Percentiles rank a stretch among this genome's conserved stretches.
Conservation (phyloP, 2,888 invertebrate species). For the Ecdyonurus torrentis region DNA sequence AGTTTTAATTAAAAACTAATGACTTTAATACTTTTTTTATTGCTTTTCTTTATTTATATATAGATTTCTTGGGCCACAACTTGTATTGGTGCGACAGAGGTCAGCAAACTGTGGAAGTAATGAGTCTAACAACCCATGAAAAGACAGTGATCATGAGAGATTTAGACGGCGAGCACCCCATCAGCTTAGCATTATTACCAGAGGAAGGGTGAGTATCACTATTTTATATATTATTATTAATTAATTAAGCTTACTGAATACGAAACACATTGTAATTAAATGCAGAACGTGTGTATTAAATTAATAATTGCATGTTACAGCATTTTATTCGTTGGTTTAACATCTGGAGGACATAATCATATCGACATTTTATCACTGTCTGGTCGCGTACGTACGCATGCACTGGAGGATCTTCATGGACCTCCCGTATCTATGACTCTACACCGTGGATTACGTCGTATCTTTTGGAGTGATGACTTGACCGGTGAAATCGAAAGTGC, state of each 20-base stretch:
- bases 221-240: too few species aligned
- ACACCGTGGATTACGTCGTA: conserved; percentile 34
- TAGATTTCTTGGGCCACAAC: conserved; percentile 53
- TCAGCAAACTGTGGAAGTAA: conserved; percentile 43
- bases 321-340: neutral
- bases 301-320: neutral
- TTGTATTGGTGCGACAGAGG: conserved; percentile 55
- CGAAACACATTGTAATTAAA: too few species aligned
- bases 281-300: too few species aligned
- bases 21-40: too few species aligned
- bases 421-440: conserved; percentile 36
- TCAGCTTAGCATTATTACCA: conserved; percentile 48
- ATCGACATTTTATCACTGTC: conserved; percentile 53
- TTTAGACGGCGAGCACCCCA: conserved; percentile 39
- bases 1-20: too few species aligned
- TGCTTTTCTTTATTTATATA: too few species aligned
- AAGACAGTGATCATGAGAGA: conserved; percentile 42
- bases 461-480: conserved; percentile 51
- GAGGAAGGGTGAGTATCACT: conserved; percentile 46
- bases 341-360: conserved; percentile 23
- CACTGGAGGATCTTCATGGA: conserved; percentile 29
- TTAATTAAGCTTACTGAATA: too few species aligned
- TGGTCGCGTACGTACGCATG: conserved; percentile 34
- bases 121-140: conserved; percentile 39
- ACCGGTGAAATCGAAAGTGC: conserved; percentile 46